phyloP scores from a whole-genome alignment of 2,888 invertebrate genomes.

The Ramazzottius varieornatus region DNA sequence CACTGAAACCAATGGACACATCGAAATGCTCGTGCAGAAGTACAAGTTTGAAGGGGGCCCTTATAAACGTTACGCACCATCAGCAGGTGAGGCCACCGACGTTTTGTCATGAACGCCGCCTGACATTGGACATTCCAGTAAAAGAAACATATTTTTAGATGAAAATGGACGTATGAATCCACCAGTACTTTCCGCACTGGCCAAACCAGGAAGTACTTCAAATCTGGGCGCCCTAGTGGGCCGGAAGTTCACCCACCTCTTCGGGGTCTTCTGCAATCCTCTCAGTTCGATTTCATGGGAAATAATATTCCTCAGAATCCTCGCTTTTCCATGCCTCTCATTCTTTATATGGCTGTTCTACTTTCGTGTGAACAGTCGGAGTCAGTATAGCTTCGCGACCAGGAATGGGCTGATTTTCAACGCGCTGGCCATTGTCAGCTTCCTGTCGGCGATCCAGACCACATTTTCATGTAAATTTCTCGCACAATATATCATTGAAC shows the following conservation, averaged over 20 bases:
- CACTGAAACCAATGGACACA: constrained; percentile 71
- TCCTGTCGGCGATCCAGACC: constrained; percentile 40
- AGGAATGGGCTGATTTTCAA: constrained; percentile 43
- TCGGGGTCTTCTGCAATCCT: constrained; percentile 3
- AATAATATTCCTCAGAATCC: constrained; percentile 33
- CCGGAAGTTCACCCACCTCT: constrained; percentile 4
- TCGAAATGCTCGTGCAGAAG: constrained; percentile 63
- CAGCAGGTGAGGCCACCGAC: constrained; percentile 16
- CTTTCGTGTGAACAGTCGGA: constrained; percentile 22
- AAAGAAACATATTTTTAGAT: too few relatives aligned
- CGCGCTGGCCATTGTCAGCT: constrained; percentile 37
- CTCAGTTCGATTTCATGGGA: background rate
- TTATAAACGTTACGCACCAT: constrained; percentile 34
- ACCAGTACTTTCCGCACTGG: background rate
- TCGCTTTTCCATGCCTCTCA: constrained; percentile 38
- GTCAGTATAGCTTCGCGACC: constrained; percentile 40
- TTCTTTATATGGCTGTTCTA: constrained; percentile 53
- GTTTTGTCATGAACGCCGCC: constrained; percentile 8
- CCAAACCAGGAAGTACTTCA: background rate
- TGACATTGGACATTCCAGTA: constrained; percentile 6
- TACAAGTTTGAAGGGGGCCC: constrained; percentile 59
- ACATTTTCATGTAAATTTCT: constrained; percentile 39
- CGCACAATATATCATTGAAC: too few relatives aligned
- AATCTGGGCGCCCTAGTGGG: background rate
- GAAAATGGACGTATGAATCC: constrained; percentile 3